Evolutionary conservation across 2,888 invertebrate species (phyloP).

Genomic region (Heliothis peltigera): DNA sequence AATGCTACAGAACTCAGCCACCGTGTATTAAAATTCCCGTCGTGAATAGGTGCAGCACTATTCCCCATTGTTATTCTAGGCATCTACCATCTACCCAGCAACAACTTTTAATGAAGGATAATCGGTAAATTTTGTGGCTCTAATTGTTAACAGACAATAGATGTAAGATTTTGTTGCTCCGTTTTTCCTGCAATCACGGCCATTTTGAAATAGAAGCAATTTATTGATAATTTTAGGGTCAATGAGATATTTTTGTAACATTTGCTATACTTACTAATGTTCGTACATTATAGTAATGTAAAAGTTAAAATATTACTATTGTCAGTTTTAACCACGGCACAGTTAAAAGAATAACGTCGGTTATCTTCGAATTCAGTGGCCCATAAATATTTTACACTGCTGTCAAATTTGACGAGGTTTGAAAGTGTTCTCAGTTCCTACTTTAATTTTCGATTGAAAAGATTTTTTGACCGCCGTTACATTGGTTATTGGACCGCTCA

Average conservation of each 20-base stretch:
- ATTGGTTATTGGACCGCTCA: too few species aligned
- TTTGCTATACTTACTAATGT: not conserved
- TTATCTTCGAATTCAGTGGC: too few species aligned
- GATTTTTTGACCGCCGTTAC: too few species aligned
- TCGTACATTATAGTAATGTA: too few species aligned
- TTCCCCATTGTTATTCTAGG: conserved; percentile 73
- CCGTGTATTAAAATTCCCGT: conserved; percentile 71
- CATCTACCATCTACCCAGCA: conserved; percentile 59
- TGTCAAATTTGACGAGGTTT: too few species aligned
- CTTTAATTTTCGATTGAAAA: too few species aligned
- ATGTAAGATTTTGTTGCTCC: conserved; percentile 45
- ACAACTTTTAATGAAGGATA: conserved; percentile 63
- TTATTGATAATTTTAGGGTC: conserved; percentile 6
- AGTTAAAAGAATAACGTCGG: too few species aligned
- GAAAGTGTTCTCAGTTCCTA: too few species aligned
- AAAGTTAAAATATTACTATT: too few species aligned
- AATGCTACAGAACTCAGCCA: conserved; percentile 57
- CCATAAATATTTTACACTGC: too few species aligned
- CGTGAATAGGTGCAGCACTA: conserved; percentile 69
- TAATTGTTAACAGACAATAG: conserved; percentile 57
- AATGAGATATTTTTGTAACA: too few species aligned
- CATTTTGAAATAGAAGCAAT: conserved; percentile 23
- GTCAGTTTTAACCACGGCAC: too few species aligned
- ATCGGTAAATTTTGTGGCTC: conserved; percentile 57
- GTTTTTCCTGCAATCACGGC: conserved; percentile 26